Conservation (phyloP, 2,113 vertebrate species). For the Coregonus clupeaformis region DNA sequence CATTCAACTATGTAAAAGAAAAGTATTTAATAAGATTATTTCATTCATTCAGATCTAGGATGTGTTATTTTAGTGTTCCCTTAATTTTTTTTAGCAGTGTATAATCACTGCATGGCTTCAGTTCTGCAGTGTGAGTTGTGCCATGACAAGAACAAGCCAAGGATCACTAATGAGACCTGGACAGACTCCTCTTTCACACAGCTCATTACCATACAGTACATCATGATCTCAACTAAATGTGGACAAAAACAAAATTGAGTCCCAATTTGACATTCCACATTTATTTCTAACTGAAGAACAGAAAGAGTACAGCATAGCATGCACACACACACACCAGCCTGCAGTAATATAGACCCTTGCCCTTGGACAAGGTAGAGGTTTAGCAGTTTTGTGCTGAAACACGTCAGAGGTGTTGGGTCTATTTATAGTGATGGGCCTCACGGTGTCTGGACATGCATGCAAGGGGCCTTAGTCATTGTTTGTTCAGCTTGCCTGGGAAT, state of each 20-base stretch:
- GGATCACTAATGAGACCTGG: background rate
- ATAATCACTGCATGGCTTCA: background rate
- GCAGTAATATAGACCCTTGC: conserved; percentile 11
- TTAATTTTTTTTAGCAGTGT: too few relatives aligned
- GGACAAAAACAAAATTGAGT: too few relatives aligned
- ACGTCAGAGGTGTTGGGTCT: conserved; percentile 19
- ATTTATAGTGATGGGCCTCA: conserved; percentile 30
- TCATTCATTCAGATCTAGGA: too few relatives aligned
- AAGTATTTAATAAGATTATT: too few relatives aligned
- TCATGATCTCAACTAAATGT: too few relatives aligned
- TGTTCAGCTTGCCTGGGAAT: conserved; percentile 20
- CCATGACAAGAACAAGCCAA: background rate
- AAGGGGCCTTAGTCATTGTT: conserved; percentile 19
- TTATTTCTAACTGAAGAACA: background rate
- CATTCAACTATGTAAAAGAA: too few relatives aligned
- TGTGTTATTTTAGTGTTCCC: too few relatives aligned
- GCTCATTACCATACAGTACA: too few relatives aligned
- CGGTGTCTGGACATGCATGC: background rate
- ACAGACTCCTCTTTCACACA: too few relatives aligned
- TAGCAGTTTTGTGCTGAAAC: conserved; percentile 20
- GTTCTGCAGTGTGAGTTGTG: background rate
- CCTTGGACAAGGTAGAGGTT: conserved; percentile 20
- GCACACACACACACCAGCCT: background rate
- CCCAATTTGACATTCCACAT: too few relatives aligned
- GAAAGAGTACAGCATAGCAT: background rate